Conservation (phyloP, 2,797 vertebrate genomes). For the Brachyalestes nurse region DNA sequence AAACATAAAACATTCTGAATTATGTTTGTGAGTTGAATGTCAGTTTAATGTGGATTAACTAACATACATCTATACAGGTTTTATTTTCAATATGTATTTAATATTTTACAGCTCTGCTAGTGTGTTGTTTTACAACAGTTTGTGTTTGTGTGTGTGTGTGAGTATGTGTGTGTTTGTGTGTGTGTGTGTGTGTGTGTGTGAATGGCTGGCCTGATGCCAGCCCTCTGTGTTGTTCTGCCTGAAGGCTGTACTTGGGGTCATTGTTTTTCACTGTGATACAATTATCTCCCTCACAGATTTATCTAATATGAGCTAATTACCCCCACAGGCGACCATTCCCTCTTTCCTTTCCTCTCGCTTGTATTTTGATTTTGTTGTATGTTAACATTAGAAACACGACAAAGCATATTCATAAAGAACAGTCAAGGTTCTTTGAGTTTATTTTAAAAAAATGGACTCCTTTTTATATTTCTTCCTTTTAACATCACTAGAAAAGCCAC, state of each 20-base stretch:
- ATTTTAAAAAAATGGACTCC: background rate
- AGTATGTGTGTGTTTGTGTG: slow-evolving; percentile 22
- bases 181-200: slow-evolving; percentile 24
- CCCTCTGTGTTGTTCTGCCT: slow-evolving; percentile 44
- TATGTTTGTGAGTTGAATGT: background rate
- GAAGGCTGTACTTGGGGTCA: slow-evolving; percentile 47
- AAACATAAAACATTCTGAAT: too few species aligned
- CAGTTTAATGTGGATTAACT: background rate
- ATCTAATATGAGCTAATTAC: slow-evolving; percentile 58
- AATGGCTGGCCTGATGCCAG: slow-evolving; percentile 50
- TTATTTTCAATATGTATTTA: background rate
- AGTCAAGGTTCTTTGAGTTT: slow-evolving; percentile 1
- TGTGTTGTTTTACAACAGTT: background rate
- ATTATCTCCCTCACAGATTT: slow-evolving; percentile 59
- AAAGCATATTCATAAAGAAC: background rate
- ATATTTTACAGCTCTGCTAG: background rate
- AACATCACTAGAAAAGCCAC: background rate
- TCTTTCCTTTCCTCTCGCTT: background rate
- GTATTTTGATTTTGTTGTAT: background rate
- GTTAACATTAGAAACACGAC: slow-evolving; percentile 16
- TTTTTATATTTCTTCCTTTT: background rate
- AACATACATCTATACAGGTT: too few species aligned
- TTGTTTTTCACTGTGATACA: slow-evolving; percentile 55
- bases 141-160: slow-evolving; percentile 30
- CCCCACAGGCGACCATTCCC: slow-evolving; percentile 49